A percentile compares a stretch with the other conserved stretches of the same genome.
These are phyloP conservation scores for Sarotherodon lohbergeri DNA, from an alignment of 2,113 vertebrate genomes.

Conservation along the genomic window DNA sequence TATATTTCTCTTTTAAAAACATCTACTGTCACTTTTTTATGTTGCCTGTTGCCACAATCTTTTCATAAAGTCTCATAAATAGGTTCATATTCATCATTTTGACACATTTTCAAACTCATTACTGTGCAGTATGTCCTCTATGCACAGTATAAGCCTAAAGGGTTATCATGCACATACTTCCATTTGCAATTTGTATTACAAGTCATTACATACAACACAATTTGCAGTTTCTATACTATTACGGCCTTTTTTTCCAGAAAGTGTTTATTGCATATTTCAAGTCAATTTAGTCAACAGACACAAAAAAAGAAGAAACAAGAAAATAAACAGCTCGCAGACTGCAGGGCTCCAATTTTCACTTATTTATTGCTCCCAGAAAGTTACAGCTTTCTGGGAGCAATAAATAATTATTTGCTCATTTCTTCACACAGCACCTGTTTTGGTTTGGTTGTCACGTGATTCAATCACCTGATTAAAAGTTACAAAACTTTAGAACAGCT, in stretches of 20 bases:
- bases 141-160: background rate
- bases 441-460: background rate
- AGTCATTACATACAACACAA: background rate
- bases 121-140: background rate
- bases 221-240: background rate
- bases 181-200: background rate
- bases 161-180: background rate
- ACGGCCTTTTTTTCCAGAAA: accelerated
- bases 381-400: background rate
- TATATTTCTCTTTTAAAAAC: background rate
- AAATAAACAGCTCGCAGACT: background rate
- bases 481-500: background rate
- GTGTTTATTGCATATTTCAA: background rate
- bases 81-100: background rate
- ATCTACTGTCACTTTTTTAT: background rate
- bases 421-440: background rate
- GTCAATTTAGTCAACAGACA: background rate
- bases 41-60: background rate
- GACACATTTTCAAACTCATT: background rate
- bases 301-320: background rate
- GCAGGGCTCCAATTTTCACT: background rate
- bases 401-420: background rate
- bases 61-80: background rate
- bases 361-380: background rate
- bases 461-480: background rate